Percentiles rank a stretch among this genome's conserved stretches.
Evolutionary conservation across 2,113 vertebrate genomes (phyloP).

Genomic region (Barbus barbus): DNA sequence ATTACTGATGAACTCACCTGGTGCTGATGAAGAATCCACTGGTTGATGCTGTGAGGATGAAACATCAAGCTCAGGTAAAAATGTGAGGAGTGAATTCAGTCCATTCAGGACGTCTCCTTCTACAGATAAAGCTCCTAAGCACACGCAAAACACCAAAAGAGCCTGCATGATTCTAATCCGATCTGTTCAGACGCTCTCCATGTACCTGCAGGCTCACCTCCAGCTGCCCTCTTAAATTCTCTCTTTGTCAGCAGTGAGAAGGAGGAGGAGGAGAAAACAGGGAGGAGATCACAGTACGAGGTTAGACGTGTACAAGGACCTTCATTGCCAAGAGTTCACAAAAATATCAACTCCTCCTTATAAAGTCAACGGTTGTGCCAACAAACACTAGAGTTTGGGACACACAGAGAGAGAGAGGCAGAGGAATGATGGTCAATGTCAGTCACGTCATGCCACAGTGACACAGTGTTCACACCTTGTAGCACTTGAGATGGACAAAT

Average conservation of each 20-base stretch:
- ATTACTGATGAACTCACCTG: slow-evolving; percentile 12
- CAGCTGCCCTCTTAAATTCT: slow-evolving; percentile 48
- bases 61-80: neutral
- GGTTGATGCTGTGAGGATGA: slow-evolving; percentile 1
- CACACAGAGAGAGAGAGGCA: neutral
- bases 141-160: slow-evolving; percentile 34
- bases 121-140: slow-evolving; percentile 35
- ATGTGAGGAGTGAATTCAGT: neutral
- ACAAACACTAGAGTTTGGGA: slow-evolving; percentile 22
- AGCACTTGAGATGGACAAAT: slow-evolving; percentile 50
- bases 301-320: slow-evolving; percentile 57
- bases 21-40: slow-evolving; percentile 9
- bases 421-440: slow-evolving; percentile 32
- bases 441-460: slow-evolving; percentile 40
- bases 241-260: slow-evolving; percentile 14
- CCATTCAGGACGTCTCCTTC: slow-evolving; percentile 9
- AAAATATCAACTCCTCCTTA: slow-evolving; percentile 45
- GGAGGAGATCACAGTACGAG: slow-evolving; percentile 41
- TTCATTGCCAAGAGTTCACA: slow-evolving; percentile 47
- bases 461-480: slow-evolving; percentile 46
- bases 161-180: slow-evolving; percentile 50
- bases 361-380: slow-evolving; percentile 42
- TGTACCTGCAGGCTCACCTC: slow-evolving; percentile 47
- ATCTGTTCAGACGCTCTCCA: slow-evolving; percentile 23
- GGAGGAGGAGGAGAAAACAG: slow-evolving; percentile 36